These are phyloP conservation scores for Hypotaenidia okinawae DNA, from an alignment of 2,797 vertebrate species.

Conservation along the genomic window DNA sequence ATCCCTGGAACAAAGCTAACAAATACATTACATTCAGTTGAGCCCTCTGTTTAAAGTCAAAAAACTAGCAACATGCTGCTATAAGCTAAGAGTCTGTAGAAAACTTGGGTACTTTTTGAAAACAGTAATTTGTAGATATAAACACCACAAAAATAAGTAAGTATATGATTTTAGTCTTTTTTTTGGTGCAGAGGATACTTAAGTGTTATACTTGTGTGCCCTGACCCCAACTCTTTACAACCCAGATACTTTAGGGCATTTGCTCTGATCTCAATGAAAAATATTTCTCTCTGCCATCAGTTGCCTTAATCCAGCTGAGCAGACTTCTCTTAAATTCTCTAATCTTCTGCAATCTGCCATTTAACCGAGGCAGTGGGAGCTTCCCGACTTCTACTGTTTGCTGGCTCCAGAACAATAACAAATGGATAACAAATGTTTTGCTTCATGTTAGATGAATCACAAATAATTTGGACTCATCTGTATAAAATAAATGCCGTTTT, in stretches of 20 bases:
- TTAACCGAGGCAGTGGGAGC: neutral
- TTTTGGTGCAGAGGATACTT: neutral
- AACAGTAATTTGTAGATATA: too few relatives aligned
- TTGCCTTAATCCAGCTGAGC: neutral
- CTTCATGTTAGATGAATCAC: conserved; percentile 3
- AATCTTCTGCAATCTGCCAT: neutral
- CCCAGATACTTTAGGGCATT: neutral
- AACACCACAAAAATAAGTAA: too few relatives aligned
- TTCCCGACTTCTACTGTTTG: conserved; percentile 24
- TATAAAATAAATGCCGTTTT: neutral
- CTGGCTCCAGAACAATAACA: conserved; percentile 18
- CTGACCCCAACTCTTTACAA: neutral
- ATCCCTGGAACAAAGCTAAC: neutral
- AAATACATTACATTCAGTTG: too few relatives aligned
- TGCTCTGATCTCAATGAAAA: neutral
- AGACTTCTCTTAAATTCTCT: neutral
- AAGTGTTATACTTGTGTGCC: neutral
- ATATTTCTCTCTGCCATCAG: neutral
- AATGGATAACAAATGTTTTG: conserved; percentile 43
- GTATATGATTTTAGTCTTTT: neutral
- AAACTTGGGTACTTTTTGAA: too few relatives aligned
- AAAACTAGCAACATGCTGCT: too few relatives aligned
- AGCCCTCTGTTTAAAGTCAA: too few relatives aligned
- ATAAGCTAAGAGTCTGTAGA: too few relatives aligned
- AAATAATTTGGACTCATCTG: neutral